Evolutionary conservation across 2,797 vertebrate genomes (phyloP).

Genomic region (Sebastes trivittatus): DNA sequence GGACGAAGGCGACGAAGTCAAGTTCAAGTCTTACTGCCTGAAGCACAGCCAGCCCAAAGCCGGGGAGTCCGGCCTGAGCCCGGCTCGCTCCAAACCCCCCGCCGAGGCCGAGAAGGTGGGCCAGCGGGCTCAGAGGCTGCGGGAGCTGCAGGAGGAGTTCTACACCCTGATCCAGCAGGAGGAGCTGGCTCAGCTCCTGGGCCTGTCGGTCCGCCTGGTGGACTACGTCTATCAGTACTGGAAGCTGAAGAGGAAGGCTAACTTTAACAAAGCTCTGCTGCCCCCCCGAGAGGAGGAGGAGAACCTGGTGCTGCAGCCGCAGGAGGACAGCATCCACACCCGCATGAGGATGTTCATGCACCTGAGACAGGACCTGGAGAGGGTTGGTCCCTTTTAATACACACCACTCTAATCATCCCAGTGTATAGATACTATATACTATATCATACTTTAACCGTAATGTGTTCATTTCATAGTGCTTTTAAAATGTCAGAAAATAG

Average conservation of each 20-base stretch:
- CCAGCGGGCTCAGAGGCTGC: slow-evolving; percentile 92
- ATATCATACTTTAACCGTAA: no score
- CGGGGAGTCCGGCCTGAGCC: slow-evolving; percentile 80
- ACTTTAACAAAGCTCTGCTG: slow-evolving; percentile 95
- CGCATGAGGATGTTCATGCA: slow-evolving; percentile 99
- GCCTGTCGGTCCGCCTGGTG: slow-evolving; percentile 83
- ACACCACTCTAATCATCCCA: no score
- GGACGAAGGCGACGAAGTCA: slow-evolving; percentile 96
- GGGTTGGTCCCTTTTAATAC: slow-evolving; percentile 77
- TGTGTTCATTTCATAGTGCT: no score
- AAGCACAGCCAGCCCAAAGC: slow-evolving; percentile 95
- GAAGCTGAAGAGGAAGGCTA: slow-evolving; percentile 96
- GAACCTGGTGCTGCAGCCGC: slow-evolving; percentile 92
- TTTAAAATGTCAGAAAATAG: no score
- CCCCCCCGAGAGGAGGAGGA: slow-evolving; percentile 95
- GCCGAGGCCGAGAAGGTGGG: slow-evolving; percentile 89
- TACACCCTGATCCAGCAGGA: slow-evolving; percentile 88
- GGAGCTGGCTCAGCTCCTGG: slow-evolving; percentile 86
- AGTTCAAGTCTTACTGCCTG: slow-evolving; percentile 97
- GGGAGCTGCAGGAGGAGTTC: slow-evolving; percentile 96
- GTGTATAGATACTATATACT: no score
- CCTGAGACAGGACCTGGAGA: slow-evolving; percentile 95
- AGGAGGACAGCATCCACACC: slow-evolving; percentile 97
- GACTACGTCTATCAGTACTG: slow-evolving; percentile 99
- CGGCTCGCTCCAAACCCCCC: slow-evolving; percentile 86